Evolutionary conservation across 2,113 vertebrate species (phyloP).

Genomic region (Pantherophis guttatus): DNA sequence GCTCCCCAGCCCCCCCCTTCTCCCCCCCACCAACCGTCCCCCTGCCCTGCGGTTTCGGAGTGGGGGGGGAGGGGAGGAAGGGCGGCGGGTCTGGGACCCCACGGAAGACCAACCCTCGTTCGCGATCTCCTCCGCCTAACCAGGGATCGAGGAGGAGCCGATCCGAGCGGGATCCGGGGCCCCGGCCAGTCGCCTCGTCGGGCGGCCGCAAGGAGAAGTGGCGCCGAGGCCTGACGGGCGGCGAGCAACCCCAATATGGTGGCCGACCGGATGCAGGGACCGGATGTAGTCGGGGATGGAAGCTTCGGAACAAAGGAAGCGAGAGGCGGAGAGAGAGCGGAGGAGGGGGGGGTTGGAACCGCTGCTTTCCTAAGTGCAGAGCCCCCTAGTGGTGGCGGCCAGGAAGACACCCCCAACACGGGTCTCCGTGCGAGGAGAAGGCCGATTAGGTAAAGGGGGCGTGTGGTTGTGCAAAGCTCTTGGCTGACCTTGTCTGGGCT

Average conservation of each 20-base stretch:
- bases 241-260: conserved; percentile 21
- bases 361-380: neutral
- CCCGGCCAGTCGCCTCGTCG: neutral
- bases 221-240: neutral
- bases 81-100: no score
- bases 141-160: neutral
- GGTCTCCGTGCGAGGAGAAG: no score
- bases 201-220: neutral
- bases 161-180: neutral
- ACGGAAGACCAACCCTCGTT: neutral
- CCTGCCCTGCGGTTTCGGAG: no score
- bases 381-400: neutral
- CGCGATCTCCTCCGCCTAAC: neutral
- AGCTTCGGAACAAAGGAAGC: conserved; percentile 1
- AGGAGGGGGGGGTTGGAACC: neutral
- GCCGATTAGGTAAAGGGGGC: neutral
- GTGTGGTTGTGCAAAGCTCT: neutral
- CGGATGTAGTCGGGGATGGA: neutral
- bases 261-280: conserved; percentile 13
- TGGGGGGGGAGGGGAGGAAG: no score
- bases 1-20: no score
- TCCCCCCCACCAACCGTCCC: no score
- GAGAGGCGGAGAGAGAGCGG: neutral
- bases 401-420: neutral
- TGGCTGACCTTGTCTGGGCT: neutral